Conservation (phyloP, 2,888 invertebrate species). For the Hypomecis punctinalis region DNA sequence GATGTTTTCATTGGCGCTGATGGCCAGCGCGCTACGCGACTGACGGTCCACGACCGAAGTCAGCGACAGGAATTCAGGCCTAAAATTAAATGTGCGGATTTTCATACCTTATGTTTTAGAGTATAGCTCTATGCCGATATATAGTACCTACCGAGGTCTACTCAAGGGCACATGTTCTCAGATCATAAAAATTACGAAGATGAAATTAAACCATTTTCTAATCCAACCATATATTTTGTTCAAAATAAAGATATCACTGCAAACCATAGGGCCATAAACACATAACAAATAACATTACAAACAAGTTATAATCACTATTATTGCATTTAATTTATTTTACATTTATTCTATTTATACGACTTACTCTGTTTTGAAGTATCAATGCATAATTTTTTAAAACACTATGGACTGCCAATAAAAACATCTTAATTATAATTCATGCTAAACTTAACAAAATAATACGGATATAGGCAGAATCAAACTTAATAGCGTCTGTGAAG, state of each 20-base stretch:
- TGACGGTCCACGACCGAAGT: too few relatives aligned
- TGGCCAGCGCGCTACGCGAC: too few relatives aligned
- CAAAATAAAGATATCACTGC: slow-evolving; percentile 59
- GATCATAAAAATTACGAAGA: slow-evolving; percentile 4
- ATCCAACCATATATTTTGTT: slow-evolving; percentile 62
- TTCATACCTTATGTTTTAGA: too few relatives aligned
- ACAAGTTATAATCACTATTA: slow-evolving; percentile 44
- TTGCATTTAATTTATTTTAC: slow-evolving; percentile 39
- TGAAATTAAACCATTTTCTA: slow-evolving; percentile 20
- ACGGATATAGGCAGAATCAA: neutral
- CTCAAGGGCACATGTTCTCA: too few relatives aligned
- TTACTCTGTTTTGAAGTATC: neutral
- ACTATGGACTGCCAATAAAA: slow-evolving; percentile 5
- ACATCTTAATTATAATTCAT: slow-evolving; percentile 7
- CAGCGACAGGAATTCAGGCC: too few relatives aligned
- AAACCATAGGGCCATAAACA: slow-evolving; percentile 50
- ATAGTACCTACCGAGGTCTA: too few relatives aligned
- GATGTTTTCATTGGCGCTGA: too few relatives aligned
- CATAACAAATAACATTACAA: slow-evolving; percentile 53
- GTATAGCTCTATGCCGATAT: too few relatives aligned
- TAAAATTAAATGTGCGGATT: too few relatives aligned
- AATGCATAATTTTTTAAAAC: slow-evolving; percentile 38
- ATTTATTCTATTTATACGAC: slow-evolving; percentile 2
- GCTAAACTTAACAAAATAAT: slow-evolving; percentile 20
- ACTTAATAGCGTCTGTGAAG: too few relatives aligned